phyloP scores from a whole-genome alignment of 2,888 invertebrate species.

The Drosophila meridionalis region DNA sequence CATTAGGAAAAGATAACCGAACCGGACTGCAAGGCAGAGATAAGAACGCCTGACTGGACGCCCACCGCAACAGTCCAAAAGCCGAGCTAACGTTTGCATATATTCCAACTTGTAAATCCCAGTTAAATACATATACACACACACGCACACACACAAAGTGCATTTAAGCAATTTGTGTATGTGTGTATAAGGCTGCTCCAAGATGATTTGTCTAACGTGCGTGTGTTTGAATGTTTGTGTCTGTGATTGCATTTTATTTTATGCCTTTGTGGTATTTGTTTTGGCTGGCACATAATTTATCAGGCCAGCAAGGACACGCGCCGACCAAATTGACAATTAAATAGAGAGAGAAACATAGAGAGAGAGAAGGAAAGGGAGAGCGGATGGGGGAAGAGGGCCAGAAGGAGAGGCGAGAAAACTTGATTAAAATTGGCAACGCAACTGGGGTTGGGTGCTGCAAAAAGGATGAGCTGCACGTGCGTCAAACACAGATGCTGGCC shows the following conservation, averaged over 20 bases:
- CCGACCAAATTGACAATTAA: slow-evolving; percentile 74
- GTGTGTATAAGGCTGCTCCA: slow-evolving; percentile 14
- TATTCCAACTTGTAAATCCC: slow-evolving; percentile 33
- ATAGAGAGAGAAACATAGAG: slow-evolving; percentile 58
- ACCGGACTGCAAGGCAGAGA: slow-evolving; percentile 47
- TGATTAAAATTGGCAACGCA: slow-evolving; percentile 71
- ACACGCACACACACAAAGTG: slow-evolving; percentile 19
- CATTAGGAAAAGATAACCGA: slow-evolving; percentile 73
- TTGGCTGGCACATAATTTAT: slow-evolving; percentile 67
- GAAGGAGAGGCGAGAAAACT: slow-evolving; percentile 66
- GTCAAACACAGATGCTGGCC: slow-evolving; percentile 62
- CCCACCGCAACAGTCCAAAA: slow-evolving; percentile 31
- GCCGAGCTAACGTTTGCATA: slow-evolving; percentile 42
- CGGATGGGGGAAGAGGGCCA: slow-evolving; percentile 26
- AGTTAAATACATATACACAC: slow-evolving; percentile 12
- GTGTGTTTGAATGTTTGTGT: slow-evolving; percentile 17
- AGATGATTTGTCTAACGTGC: slow-evolving; percentile 29
- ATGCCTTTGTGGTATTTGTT: slow-evolving; percentile 53
- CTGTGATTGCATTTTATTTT: slow-evolving; percentile 62
- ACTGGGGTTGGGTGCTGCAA: slow-evolving; percentile 4
- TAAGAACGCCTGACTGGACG: slow-evolving; percentile 63
- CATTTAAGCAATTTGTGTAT: slow-evolving; percentile 33
- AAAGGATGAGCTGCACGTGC: slow-evolving; percentile 62
- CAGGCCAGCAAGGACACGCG: slow-evolving; percentile 62
- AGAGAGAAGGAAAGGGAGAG: slow-evolving; percentile 36